Base-by-base conservation (phyloP, 2,888 invertebrate species). In the Mimas tiliae region DNA sequence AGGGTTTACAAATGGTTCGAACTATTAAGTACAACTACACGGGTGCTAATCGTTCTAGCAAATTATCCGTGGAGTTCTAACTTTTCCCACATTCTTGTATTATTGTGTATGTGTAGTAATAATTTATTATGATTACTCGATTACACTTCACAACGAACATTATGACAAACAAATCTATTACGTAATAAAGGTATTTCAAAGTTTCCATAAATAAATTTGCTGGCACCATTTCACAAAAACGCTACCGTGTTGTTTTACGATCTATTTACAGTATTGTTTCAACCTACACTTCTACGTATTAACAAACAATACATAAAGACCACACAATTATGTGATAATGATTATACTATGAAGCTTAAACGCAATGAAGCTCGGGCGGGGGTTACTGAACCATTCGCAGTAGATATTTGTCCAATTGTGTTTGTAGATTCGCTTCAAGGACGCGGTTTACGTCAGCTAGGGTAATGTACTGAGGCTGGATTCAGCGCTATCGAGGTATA, bases 351-450 rank as follows among this genome's bases (percentile, higher is more conserved):
- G 33, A 19, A 52, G 42, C 38, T 58, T 58, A 58, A 19, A 42
- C 48, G 68, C 69, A 63, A 71, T 72, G 71, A 70, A 79, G 75
- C 77, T 73, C 73, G 73, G 52, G 71, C 70, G 69, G 77, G 84
- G 90, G 90, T 92, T 86, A 92, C 76, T 88, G 90, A 90, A 88
- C 90, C 74, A 79, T 79, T 82, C 78, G 73, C 74, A 70, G 77
- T 78, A 79, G 86, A 83, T 90, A 88, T 90, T 90, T 90, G 86
- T 85, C 87, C 89, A 89, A 89, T 87, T 89, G 87, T 88, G 88
- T 86, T 87, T 87, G 86, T 88, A 84, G 85, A 84, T 86, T 86
- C 83, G 83, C 82, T 84, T 78, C 91, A 92, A 92, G 92, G 91
- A 90, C 91, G 81, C 73, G 64, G 80, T 85, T 91, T 89, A 87